phyloP scores from a whole-genome alignment of 2,888 invertebrate species.

The Himalopsyche tibetana region DNA sequence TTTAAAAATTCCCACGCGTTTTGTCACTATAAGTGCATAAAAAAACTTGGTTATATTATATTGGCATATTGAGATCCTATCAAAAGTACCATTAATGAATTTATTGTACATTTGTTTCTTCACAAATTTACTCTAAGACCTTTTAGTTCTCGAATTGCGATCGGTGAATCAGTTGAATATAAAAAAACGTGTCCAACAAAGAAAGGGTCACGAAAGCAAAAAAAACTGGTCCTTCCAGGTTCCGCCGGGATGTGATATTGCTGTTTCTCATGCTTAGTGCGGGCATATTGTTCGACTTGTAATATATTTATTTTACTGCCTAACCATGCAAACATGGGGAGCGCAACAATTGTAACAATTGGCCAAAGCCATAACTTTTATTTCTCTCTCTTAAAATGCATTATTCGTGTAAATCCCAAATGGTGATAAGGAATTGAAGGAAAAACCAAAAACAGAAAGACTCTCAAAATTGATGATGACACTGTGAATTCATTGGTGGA shows the following conservation, averaged over 20 bases:
- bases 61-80: no score
- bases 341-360: background rate
- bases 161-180: background rate
- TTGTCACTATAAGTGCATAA: no score
- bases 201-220: conserved; percentile 12
- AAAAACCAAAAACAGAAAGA: no score
- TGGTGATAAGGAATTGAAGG: no score
- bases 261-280: background rate
- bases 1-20: no score
- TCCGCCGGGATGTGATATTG: background rate
- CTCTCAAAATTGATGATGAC: no score
- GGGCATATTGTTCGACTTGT: background rate
- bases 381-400: background rate
- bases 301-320: background rate
- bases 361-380: background rate
- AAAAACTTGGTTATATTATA: no score
- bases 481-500: no score
- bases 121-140: no score
- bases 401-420: background rate
- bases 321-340: background rate
- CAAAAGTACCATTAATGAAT: no score
- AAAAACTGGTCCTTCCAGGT: background rate
- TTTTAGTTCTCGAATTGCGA: background rate
- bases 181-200: background rate
- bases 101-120: no score